These are phyloP conservation scores for Drosophila navojoa DNA, from an alignment of 1,140 invertebrate species.

Conservation along the genomic window DNA sequence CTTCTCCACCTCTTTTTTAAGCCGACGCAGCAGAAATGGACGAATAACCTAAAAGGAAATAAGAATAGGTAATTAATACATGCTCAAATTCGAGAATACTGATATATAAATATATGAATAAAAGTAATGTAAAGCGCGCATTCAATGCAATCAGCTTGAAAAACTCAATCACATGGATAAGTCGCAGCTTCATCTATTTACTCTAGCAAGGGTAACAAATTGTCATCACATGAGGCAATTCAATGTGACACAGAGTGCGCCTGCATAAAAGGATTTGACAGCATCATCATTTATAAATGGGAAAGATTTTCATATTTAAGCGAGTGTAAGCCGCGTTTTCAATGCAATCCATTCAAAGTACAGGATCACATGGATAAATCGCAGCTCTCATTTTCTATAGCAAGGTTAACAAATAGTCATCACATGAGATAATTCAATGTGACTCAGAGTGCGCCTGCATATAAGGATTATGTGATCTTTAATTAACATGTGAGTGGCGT, in stretches of 20 bases:
- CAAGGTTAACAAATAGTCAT: constrained; percentile 68
- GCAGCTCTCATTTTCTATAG: constrained; percentile 42
- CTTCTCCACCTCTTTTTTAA: constrained; percentile 99
- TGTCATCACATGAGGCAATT: constrained; percentile 61
- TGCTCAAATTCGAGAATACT: not conserved
- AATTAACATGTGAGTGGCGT: constrained; percentile 41
- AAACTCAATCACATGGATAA: constrained; percentile 62
- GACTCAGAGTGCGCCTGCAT: constrained; percentile 76
- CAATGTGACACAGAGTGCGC: constrained; percentile 73
- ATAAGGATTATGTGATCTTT: not conserved
- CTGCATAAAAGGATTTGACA: no score
- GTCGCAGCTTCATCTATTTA: constrained; percentile 33
- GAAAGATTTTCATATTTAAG: not conserved
- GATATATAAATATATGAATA: not conserved
- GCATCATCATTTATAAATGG: no score
- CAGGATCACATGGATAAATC: constrained; percentile 58
- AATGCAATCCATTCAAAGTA: constrained; percentile 42
- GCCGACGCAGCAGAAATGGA: constrained; percentile 96
- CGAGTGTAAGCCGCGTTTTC: constrained; percentile 51
- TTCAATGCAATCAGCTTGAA: constrained; percentile 51
- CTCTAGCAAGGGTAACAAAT: constrained; percentile 72
- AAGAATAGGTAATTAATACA: constrained; percentile 19
- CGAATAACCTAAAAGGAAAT: constrained; percentile 91
- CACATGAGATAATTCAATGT: constrained; percentile 54
- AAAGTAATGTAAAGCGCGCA: constrained; percentile 37